Evolutionary conservation across 2,797 vertebrate species (phyloP).

Genomic region (Tokudaia tokunoshimensis): DNA sequence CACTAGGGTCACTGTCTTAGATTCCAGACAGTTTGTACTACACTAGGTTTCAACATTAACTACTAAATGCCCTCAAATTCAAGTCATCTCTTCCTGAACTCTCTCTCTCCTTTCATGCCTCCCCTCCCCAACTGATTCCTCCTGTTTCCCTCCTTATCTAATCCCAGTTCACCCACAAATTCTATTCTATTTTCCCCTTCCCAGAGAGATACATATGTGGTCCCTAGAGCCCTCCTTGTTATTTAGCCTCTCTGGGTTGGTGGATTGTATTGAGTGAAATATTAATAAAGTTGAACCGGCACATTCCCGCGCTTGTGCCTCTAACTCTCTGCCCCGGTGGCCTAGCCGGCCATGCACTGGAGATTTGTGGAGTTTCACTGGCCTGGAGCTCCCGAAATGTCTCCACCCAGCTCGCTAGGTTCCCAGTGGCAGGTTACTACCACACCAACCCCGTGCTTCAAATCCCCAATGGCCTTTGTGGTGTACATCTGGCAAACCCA

Average conservation of each 20-base stretch:
- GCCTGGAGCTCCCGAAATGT: no score
- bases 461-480: no score
- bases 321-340: no score
- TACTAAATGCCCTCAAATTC: no score
- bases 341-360: no score
- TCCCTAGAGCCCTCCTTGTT: neutral
- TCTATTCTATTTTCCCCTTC: neutral
- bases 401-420: no score
- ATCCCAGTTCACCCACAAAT: neutral
- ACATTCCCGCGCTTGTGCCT: no score
- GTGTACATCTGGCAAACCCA: no score
- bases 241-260: neutral
- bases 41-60: neutral
- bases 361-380: no score
- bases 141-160: neutral
- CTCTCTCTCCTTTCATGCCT: neutral
- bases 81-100: neutral
- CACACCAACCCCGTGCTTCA: no score
- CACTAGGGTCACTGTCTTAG: neutral
- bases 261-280: neutral
- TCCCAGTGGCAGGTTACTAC: no score
- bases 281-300: no score
- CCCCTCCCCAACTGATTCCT: neutral
- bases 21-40: neutral
- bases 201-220: neutral